A percentile compares a stretch with the other conserved stretches of the same genome.
These are phyloP conservation scores for Anoplolepis gracilipes DNA, from an alignment of 1,140 invertebrate genomes.

Conservation along the genomic window DNA sequence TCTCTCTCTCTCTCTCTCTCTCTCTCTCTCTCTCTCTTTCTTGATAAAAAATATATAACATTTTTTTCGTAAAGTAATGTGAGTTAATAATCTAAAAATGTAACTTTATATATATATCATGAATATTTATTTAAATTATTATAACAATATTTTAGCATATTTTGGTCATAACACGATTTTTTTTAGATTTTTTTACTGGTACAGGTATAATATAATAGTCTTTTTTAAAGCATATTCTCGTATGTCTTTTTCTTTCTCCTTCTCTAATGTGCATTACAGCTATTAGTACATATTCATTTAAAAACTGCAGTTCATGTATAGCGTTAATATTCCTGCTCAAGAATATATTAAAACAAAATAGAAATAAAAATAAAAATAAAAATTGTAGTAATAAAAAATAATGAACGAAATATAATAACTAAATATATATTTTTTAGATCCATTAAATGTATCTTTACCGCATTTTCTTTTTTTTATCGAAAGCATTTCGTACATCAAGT, in stretches of 20 bases:
- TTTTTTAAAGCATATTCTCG: slow-evolving; percentile 7
- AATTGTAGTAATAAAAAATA: background rate
- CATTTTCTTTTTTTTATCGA: background rate
- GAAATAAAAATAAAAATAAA: background rate
- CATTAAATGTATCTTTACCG: background rate
- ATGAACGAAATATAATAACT: background rate
- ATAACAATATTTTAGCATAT: slow-evolving; percentile 37
- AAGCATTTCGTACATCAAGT: slow-evolving; percentile 5
- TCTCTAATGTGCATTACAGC: background rate
- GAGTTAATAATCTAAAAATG: slow-evolving; percentile 26
- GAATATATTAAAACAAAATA: slow-evolving; percentile 30
- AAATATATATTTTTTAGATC: slow-evolving; percentile 6
- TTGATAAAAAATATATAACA: background rate
- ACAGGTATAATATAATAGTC: slow-evolving; percentile 7
- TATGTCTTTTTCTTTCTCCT: background rate
- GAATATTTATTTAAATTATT: background rate
- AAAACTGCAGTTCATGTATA: slow-evolving; percentile 10
- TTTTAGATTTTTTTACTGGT: slow-evolving; percentile 3
- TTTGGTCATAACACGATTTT: slow-evolving; percentile 10
- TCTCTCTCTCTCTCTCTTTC: no score
- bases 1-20: no score
- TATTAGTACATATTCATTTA: slow-evolving; percentile 11
- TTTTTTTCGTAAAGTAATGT: background rate
- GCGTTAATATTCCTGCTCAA: background rate
- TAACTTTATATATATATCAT: background rate